Evolutionary conservation across 92 coral and sea anemone genomes (phyloP).

Genomic region (Plumapathes pennacea): DNA sequence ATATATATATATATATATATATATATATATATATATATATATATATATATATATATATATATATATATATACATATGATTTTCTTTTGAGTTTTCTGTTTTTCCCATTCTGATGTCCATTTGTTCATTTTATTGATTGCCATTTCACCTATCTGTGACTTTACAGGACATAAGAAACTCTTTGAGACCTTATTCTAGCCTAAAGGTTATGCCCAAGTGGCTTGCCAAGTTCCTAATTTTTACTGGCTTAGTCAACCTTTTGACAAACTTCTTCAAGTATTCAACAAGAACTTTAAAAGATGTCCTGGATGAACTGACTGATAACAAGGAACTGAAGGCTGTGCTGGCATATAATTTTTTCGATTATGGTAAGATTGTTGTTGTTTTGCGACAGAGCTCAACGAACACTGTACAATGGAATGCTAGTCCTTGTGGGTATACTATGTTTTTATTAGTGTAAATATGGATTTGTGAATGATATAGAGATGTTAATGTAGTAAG

Average conservation of each 20-base stretch:
- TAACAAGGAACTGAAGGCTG: conserved; percentile 82
- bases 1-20: no score
- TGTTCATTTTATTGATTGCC: neutral
- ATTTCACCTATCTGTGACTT: neutral
- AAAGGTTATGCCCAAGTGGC: conserved; percentile 72
- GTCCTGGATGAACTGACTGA: conserved; percentile 83
- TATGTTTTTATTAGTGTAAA: no score
- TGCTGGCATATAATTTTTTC: conserved; percentile 81
- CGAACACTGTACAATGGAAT: no score
- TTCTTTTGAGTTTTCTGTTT: no score
- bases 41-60: no score
- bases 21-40: no score
- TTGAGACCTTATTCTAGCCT: conserved; percentile 48
- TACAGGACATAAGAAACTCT: conserved; percentile 66
- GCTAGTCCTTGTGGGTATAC: no score
- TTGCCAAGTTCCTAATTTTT: conserved; percentile 54
- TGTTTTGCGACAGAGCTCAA: no score
- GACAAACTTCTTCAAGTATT: conserved; percentile 83
- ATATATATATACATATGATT: no score
- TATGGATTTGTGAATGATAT: no score
- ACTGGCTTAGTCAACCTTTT: conserved; percentile 82
- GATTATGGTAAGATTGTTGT: conserved; percentile 71
- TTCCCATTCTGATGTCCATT: no score
- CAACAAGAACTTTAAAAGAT: conserved; percentile 62
- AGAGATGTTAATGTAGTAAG: no score